A percentile compares a stretch with the other conserved stretches of the same genome.
Evolutionary conservation across 2,888 invertebrate genomes (phyloP).

Genomic region (Blera fallax): DNA sequence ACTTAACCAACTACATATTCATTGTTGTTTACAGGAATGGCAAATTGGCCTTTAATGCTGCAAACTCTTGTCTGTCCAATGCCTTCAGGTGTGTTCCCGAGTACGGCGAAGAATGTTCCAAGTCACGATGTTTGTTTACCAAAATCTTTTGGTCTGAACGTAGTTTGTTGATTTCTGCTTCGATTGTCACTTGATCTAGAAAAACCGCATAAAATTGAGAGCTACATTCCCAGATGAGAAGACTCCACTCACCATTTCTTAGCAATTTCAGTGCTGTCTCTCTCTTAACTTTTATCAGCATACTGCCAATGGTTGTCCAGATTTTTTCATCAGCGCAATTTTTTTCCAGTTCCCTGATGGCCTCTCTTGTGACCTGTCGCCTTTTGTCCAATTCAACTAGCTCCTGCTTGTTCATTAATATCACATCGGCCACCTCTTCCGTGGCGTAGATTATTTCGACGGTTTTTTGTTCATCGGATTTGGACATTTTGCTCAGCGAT

Average conservation of each 20-base stretch:
- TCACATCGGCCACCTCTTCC: conserved; percentile 80
- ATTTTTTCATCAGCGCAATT: conserved; percentile 76
- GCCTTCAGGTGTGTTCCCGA: conserved; percentile 80
- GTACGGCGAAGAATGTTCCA: conserved; percentile 79
- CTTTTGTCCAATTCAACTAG: conserved; percentile 79
- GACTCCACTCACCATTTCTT: conserved; percentile 77
- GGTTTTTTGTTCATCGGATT: conserved; percentile 75
- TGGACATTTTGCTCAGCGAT: conserved; percentile 60
- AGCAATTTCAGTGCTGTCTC: conserved; percentile 78
- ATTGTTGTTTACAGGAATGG: conserved; percentile 75
- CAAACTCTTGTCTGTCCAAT: conserved; percentile 78
- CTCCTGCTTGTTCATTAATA: conserved; percentile 80
- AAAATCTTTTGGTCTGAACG: conserved; percentile 80
- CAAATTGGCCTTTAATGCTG: conserved; percentile 77
- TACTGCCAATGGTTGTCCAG: conserved; percentile 81
- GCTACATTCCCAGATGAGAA: neutral
- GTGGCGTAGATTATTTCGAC: conserved; percentile 79
- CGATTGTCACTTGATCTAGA: conserved; percentile 79
- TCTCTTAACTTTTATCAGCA: conserved; percentile 78
- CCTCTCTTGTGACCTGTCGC: conserved; percentile 79
- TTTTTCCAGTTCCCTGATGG: conserved; percentile 78
- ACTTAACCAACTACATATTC: neutral
- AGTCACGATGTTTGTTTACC: conserved; percentile 80
- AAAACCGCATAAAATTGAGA: conserved; percentile 6
- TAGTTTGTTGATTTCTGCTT: conserved; percentile 79